Evolutionary conservation across 2,113 vertebrate genomes (phyloP).

Genomic region (Tyrannus savana): DNA sequence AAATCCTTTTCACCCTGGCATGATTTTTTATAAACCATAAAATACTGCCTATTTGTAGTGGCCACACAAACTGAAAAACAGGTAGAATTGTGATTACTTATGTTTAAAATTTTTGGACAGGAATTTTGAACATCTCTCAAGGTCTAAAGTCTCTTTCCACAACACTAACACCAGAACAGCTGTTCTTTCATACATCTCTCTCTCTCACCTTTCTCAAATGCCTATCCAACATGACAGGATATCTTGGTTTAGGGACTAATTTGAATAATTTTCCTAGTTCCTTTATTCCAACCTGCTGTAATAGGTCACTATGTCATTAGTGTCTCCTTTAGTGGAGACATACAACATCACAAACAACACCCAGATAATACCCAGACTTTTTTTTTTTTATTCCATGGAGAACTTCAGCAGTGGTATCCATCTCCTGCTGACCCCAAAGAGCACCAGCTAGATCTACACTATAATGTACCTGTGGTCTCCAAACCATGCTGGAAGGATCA

Average conservation of each 20-base stretch:
- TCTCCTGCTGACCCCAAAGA: neutral
- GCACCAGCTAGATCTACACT: neutral
- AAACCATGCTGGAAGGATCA: neutral
- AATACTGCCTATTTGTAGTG: neutral
- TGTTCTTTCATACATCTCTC: neutral
- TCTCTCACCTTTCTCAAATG: neutral
- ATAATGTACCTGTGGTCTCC: neutral
- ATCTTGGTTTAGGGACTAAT: neutral
- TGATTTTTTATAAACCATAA: neutral
- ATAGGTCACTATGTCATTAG: neutral
- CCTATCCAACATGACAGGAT: neutral
- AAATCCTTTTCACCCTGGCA: neutral
- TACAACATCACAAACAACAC: neutral
- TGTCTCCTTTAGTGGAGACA: neutral
- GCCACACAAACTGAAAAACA: neutral
- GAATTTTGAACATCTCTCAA: accelerated
- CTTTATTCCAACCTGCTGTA: neutral
- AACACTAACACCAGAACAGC: neutral
- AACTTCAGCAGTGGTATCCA: neutral
- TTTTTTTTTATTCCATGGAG: neutral
- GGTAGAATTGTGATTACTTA: neutral
- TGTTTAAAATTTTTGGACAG: neutral
- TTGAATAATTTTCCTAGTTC: neutral
- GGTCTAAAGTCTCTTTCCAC: neutral
- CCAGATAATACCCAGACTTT: neutral